phyloP scores from a whole-genome alignment of 2,113 vertebrate species.

The Plecturocebus donacophilus region DNA sequence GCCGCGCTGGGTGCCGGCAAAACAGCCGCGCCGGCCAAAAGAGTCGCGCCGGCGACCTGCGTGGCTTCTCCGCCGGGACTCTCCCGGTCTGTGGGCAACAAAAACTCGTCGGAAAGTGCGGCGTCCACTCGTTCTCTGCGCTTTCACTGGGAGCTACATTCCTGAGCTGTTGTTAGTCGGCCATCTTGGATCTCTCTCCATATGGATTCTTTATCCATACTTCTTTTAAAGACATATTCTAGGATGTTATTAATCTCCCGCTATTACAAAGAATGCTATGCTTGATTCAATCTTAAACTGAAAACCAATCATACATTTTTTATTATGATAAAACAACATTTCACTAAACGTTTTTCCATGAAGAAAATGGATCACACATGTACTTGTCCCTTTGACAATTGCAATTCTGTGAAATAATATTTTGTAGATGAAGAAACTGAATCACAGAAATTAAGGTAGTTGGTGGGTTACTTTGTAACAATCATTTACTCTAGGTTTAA shows the following conservation, averaged over 20 bases:
- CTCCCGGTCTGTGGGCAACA: no score
- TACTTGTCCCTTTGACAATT: background rate
- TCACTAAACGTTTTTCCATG: background rate
- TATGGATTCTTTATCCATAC: background rate
- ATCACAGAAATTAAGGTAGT: background rate
- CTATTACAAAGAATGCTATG: conserved; percentile 5
- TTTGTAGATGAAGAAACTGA: conserved; percentile 15
- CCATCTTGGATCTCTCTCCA: no score
- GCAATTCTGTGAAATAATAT: conserved; percentile 11
- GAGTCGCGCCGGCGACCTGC: no score
- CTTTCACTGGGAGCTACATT: no score
- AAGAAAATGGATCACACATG: background rate
- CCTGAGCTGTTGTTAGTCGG: no score
- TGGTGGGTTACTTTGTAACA: background rate
- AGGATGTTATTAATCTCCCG: background rate
- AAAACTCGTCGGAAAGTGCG: no score
- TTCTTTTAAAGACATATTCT: background rate
- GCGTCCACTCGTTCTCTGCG: no score
- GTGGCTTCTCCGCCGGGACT: no score
- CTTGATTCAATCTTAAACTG: conserved; percentile 13
- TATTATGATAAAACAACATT: conserved; percentile 11
- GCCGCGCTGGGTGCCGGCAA: no score
- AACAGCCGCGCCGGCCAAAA: no score
- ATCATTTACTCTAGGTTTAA: background rate
- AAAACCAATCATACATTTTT: conserved; percentile 6